phyloP scores from a whole-genome alignment of 2,888 invertebrate genomes.

The Folsomia manolachei region DNA sequence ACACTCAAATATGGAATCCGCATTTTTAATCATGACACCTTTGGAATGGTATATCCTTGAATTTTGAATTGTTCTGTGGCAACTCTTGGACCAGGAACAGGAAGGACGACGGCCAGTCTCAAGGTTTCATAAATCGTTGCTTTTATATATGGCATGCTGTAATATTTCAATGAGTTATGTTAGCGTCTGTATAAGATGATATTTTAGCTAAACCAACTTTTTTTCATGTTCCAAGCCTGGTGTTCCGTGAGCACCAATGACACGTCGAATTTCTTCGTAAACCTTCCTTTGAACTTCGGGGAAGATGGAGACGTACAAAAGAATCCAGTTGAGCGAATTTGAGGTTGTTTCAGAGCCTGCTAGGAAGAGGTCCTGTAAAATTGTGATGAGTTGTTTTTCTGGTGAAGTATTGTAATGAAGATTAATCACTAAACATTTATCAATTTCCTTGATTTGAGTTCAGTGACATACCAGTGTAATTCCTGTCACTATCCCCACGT shows the following conservation, averaged over 20 bases:
- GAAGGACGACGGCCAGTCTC: not conserved
- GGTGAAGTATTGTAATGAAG: too few species aligned
- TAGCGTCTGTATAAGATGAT: not conserved
- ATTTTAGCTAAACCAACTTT: not conserved
- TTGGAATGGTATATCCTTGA: not conserved
- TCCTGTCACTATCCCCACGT: not conserved
- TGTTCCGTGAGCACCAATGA: not conserved
- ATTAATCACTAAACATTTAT: not conserved
- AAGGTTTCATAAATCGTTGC: constrained; percentile 6
- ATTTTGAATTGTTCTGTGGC: not conserved
- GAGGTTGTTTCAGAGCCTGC: not conserved
- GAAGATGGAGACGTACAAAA: not conserved
- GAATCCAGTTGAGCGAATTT: not conserved
- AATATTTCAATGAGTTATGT: not conserved
- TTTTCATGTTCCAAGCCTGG: not conserved
- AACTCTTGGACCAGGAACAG: not conserved
- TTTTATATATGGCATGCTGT: constrained; percentile 9
- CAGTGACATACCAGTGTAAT: not conserved
- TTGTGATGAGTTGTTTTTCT: not conserved
- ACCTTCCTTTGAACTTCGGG: not conserved
- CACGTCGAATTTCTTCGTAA: not conserved
- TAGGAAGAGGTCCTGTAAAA: not conserved
- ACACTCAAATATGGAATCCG: not conserved
- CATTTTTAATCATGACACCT: not conserved
- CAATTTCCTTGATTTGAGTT: not conserved